phyloP scores from a whole-genome alignment of 2,113 vertebrate genomes.

The Cacatua alba region DNA sequence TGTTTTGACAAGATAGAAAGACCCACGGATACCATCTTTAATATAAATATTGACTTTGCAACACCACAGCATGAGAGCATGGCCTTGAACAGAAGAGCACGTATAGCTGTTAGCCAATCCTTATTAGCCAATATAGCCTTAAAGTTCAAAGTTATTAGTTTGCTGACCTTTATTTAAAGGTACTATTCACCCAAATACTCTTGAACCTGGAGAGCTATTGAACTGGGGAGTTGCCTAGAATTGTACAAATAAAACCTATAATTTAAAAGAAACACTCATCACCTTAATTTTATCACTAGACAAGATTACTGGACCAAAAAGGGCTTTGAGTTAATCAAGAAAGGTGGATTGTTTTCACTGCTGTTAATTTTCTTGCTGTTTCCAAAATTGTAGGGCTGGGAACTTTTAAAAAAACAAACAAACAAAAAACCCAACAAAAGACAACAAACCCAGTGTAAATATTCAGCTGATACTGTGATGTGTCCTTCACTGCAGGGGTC shows the following conservation, averaged over 20 bases:
- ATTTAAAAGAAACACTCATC: not conserved
- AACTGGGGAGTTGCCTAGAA: not conserved
- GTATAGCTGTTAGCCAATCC: not conserved
- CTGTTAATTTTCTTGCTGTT: not conserved
- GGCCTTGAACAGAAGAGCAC: not conserved
- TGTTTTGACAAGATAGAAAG: not conserved
- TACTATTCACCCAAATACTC: not conserved
- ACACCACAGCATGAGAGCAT: not conserved
- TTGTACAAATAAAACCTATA: not conserved
- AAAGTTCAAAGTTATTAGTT: not conserved
- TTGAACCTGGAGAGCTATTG: not conserved
- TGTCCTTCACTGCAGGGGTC: not conserved
- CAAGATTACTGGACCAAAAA: not conserved
- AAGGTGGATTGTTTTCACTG: not conserved
- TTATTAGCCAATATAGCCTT: not conserved
- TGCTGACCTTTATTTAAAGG: not conserved
- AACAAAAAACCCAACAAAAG: not conserved
- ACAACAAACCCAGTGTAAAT: not conserved
- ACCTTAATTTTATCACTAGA: not conserved
- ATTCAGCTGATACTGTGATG: not conserved
- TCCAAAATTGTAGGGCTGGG: not conserved
- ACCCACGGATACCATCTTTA: not conserved
- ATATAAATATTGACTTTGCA: not conserved
- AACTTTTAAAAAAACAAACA: not conserved
- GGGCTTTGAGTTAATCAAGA: not conserved